Evolutionary conservation across 1,140 invertebrate genomes (phyloP).

Genomic region (Goniozus legneri): DNA sequence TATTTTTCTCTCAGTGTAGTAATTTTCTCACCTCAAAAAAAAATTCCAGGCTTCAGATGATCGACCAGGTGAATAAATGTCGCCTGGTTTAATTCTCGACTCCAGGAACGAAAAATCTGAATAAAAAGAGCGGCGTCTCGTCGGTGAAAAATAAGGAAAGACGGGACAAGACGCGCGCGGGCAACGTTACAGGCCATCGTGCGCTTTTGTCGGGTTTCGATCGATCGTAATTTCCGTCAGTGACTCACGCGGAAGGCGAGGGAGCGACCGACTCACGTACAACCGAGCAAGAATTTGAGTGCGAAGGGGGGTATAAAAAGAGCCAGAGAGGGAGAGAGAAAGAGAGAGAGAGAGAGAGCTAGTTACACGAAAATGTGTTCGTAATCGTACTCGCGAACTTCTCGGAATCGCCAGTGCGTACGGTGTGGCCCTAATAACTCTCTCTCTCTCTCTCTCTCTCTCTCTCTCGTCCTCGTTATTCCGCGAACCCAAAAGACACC

Average conservation of each 20-base stretch:
- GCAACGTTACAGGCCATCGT: no score
- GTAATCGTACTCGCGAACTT: slow-evolving; percentile 9
- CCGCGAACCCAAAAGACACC: no score
- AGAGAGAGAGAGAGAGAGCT: slow-evolving; percentile 38
- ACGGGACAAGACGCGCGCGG: no score
- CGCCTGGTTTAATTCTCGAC: no score
- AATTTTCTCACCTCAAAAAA: no score
- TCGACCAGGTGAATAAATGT: no score
- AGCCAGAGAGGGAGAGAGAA: slow-evolving; percentile 25
- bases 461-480: not conserved
- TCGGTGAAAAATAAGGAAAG: no score
- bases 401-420: slow-evolving; percentile 15
- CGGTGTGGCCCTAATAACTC: slow-evolving; percentile 22
- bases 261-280: slow-evolving; percentile 10
- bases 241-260: slow-evolving; percentile 41
- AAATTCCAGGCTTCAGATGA: no score
- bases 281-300: not conserved
- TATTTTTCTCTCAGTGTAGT: no score
- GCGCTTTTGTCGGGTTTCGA: no score
- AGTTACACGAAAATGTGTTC: slow-evolving; percentile 28
- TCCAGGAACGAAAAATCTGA: no score
- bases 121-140: no score
- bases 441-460: not conserved
- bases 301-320: slow-evolving; percentile 6
- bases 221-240: slow-evolving; percentile 48